Conservation (phyloP, 1,140 invertebrate genomes). For the Campoletis sonorensis region DNA sequence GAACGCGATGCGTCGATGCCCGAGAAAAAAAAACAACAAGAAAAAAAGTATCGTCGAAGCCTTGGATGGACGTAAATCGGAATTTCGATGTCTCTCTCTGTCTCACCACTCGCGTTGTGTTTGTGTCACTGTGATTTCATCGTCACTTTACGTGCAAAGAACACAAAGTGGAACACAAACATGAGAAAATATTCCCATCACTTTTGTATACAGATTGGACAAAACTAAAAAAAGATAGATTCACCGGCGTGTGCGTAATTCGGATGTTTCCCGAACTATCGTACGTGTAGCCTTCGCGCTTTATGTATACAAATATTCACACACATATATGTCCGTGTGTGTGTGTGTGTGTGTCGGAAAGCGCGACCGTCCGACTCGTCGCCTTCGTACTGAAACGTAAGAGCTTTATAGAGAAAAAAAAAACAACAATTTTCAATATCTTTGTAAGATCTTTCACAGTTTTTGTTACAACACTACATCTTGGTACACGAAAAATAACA, state of each 20-base stretch:
- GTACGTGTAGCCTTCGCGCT: too few species aligned
- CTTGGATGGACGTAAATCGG: conserved; percentile 6
- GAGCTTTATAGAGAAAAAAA: too few species aligned
- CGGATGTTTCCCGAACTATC: too few species aligned
- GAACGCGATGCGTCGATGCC: background rate
- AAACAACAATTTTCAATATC: too few species aligned
- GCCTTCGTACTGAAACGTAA: too few species aligned
- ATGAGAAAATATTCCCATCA: background rate
- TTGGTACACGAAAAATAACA: too few species aligned
- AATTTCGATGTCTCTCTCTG: background rate
- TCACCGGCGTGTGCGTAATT: background rate
- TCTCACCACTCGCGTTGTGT: background rate
- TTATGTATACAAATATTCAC: too few species aligned
- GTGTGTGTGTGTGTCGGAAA: too few species aligned
- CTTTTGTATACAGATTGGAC: background rate
- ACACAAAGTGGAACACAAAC: background rate
- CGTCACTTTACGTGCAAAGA: conserved; percentile 10
- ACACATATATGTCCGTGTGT: too few species aligned
- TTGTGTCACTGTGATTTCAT: background rate
- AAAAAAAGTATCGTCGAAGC: background rate
- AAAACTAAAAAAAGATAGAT: background rate
- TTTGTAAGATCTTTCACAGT: too few species aligned
- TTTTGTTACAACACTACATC: too few species aligned
- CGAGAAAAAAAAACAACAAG: background rate
- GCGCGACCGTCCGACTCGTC: too few species aligned